phyloP scores from a whole-genome alignment of 2,797 vertebrate species.

The Malacoctenus gilli region DNA sequence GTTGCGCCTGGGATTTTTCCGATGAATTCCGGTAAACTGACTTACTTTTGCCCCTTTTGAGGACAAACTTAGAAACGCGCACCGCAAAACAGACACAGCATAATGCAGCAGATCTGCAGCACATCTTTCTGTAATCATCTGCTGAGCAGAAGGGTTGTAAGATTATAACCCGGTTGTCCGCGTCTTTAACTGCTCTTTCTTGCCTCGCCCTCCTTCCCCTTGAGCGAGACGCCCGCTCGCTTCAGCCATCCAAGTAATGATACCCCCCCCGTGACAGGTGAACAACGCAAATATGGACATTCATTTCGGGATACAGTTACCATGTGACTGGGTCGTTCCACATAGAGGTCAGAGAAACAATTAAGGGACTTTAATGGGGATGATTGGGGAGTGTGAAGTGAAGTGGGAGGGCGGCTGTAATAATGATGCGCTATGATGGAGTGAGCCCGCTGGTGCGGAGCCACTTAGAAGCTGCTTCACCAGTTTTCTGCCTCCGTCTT shows the following conservation, averaged over 20 bases:
- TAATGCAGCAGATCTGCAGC: no score
- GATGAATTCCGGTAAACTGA: no score
- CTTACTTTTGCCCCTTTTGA: no score
- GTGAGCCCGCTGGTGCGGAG: conserved; percentile 38
- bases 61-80: no score
- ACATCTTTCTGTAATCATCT: background rate
- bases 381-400: conserved; percentile 53
- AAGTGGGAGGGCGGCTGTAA: conserved; percentile 56
- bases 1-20: no score
- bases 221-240: conserved; percentile 27
- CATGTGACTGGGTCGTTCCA: conserved; percentile 58
- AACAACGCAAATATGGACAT: conserved; percentile 66
- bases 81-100: no score
- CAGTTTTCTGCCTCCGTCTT: background rate
- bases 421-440: conserved; percentile 55
- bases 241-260: conserved; percentile 36
- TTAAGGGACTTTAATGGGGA: conserved; percentile 69
- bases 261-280: conserved; percentile 45
- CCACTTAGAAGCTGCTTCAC: conserved; percentile 17
- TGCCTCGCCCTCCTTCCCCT: conserved; percentile 32
- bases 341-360: conserved; percentile 76
- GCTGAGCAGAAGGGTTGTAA: background rate
- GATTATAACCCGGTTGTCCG: background rate
- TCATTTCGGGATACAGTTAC: conserved; percentile 70
- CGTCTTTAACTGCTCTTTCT: no score